Conservation (phyloP, 2,113 vertebrate genomes). For the Cryptoleucopteryx plumbea region DNA sequence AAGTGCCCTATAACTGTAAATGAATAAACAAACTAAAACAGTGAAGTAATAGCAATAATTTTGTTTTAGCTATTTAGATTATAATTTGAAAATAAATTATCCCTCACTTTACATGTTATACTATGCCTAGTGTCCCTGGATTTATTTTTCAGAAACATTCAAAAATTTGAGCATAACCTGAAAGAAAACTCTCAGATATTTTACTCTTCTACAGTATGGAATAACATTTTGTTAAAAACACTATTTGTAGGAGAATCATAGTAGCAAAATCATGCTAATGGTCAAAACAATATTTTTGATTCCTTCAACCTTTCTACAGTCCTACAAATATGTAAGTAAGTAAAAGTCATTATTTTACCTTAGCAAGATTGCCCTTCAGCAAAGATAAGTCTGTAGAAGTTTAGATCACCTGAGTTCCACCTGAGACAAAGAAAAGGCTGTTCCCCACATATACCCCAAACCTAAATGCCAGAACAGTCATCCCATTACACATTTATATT, state of each 20-base stretch:
- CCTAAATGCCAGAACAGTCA: not conserved
- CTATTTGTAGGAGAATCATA: not conserved
- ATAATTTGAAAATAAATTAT: not conserved
- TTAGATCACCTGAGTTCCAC: not conserved
- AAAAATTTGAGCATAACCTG: not conserved
- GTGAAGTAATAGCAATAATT: not conserved
- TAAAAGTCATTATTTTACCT: not conserved
- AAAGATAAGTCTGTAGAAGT: not conserved
- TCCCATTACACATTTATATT: not conserved
- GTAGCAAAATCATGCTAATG: not conserved
- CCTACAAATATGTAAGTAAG: not conserved
- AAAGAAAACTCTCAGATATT: not conserved
- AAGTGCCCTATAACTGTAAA: not conserved
- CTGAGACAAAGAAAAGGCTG: not conserved
- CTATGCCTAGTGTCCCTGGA: rapidly evolving
- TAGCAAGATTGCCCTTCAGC: not conserved
- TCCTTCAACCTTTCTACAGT: not conserved
- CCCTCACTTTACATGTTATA: not conserved
- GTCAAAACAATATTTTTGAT: not conserved
- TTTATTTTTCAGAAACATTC: not conserved
- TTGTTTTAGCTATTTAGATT: not conserved
- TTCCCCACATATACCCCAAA: not conserved
- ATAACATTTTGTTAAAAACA: not conserved
- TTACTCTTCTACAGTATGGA: not conserved
- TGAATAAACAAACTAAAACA: not conserved